Evolutionary conservation across 1,140 invertebrate genomes (phyloP), one percentile per base, ranked within the genome.

Genomic region (Diachasma alloeum): DNA sequence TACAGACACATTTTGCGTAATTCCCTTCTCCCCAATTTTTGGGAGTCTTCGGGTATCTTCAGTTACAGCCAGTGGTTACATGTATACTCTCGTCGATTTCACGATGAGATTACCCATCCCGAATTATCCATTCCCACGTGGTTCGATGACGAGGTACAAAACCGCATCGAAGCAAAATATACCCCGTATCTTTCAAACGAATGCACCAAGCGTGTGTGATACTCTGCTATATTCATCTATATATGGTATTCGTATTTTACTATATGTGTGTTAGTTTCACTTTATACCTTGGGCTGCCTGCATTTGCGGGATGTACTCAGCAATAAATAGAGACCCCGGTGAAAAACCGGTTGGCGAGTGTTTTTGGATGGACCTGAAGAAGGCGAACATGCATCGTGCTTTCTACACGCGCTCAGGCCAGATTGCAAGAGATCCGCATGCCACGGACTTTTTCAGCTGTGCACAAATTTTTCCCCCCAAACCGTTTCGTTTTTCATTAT

Each of bases 81-180:
- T 69, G 44, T 36, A 42, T 10, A 75, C 48, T 69, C 48, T 75
- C 26, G 66, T 37, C 59, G 78, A 79, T 79, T 76, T 39, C 31
- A 48, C 71, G 53, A 76, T 17, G 70, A 79, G 78, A 79, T 79
- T 79, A 74, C 37, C 56, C 74, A 31, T 69, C 44, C 44, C 63
- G 75, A 75, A 79, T 76, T 79, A 76, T 79, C 69, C 37, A 59
- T 76, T 76, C 69, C 72, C 67, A 69, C 75, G 67, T 76, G 73
- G 59, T 76, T 79, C 75, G 70, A 79, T 79, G 72, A 76, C 74
- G 74, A 76, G 70, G 67, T 36, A 66, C 19, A 68, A 36, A 56
- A 48, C 48, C 17, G 17, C 26, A 71, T 22, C 13, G n/a, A 70
- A 15, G 53, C 19, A 53, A 37, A 72, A 70, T 73, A 76, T 75